A percentile compares a stretch with the other conserved stretches of the same genome.
Conservation (phyloP, 2,113 vertebrate species). For the Lagenorhynchus albirostris region DNA sequence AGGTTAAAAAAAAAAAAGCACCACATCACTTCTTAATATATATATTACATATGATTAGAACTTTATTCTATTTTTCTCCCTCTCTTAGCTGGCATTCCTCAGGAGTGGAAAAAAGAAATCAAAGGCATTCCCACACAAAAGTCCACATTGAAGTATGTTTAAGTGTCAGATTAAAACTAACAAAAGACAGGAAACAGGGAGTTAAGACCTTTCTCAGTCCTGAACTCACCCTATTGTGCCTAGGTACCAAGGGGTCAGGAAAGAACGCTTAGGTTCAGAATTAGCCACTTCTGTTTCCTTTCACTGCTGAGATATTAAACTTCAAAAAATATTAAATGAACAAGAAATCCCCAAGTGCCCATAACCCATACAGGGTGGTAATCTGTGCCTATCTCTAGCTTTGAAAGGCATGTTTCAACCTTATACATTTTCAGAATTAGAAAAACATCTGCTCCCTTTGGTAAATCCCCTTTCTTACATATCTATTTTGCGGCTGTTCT, state of each 20-base stretch:
- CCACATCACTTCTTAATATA: constrained; percentile 20
- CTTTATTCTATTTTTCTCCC: not conserved
- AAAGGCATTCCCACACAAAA: constrained; percentile 30
- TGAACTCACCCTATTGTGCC: constrained; percentile 74
- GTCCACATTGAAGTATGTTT: constrained; percentile 52
- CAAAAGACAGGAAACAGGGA: constrained; percentile 61
- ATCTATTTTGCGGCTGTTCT: not conserved
- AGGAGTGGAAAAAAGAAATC: constrained; percentile 20
- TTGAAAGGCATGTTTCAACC: constrained; percentile 64
- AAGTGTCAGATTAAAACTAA: constrained; percentile 45
- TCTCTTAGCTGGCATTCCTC: constrained; percentile 22
- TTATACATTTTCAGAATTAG: constrained; percentile 49
- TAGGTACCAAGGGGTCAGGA: constrained; percentile 57
- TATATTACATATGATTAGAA: not conserved
- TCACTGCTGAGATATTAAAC: constrained; percentile 62
- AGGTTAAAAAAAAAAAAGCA: not conserved
- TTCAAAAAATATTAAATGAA: constrained; percentile 62
- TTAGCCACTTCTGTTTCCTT: constrained; percentile 69
- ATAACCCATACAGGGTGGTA: not conserved
- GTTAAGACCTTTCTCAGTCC: constrained; percentile 57
- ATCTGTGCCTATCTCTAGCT: constrained; percentile 34
- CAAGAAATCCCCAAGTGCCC: constrained; percentile 61
- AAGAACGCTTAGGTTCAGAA: constrained; percentile 55
- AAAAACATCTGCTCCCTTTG: constrained; percentile 66
- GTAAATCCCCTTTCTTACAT: not conserved